Evolutionary conservation across 2,888 invertebrate genomes (phyloP), one percentile per base, ranked within the genome.

Genomic region (Fissipunctia ypsillon): DNA sequence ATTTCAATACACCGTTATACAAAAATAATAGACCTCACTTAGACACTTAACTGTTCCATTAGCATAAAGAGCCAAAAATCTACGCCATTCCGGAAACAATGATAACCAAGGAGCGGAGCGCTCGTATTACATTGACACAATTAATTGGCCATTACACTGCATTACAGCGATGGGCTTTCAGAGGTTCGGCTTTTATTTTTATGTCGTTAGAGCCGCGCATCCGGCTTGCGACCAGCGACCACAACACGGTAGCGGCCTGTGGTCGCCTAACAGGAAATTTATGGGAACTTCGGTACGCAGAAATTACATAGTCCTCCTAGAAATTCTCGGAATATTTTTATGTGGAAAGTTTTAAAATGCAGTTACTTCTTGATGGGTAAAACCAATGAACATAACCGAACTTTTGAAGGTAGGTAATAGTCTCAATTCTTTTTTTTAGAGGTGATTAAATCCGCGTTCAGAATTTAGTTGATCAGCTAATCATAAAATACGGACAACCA

Each of bases 251-350:
- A 81, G 73, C 68, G 78, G 73, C 54, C 76, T 86, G 87, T 63
- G 84, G 87, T 81, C 73, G 48, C 61, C 67, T 84, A 84, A 76
- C 81, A 84, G 77, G 77, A 84, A 77, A 79, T 79, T 81, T 78
- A 85, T 84, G 76, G 73, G 75, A 84, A 77, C 60, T 75, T 43
- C 56, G 76, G 52, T 63, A 71, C 68, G 73, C 67, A 72, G 59
- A 73, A 61, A 73, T 63, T 56, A 48, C 48, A 59, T 48, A 66
- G 45, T 19, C 45, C 35, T 73, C 38, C 31, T 69, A 74, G 64
- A 60, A 56, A 67, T 61, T 83, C 65, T 76, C 22, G 45, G 57
- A 74, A 72, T 54, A 0, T 54, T 60, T 79, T 79, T 22, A 60
- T 0, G 25, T 14, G 38, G 14, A 60, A 54, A 48, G 16, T 19